These are phyloP conservation scores for Tenthredo notha DNA, from an alignment of 2,888 invertebrate species.

Conservation along the genomic window DNA sequence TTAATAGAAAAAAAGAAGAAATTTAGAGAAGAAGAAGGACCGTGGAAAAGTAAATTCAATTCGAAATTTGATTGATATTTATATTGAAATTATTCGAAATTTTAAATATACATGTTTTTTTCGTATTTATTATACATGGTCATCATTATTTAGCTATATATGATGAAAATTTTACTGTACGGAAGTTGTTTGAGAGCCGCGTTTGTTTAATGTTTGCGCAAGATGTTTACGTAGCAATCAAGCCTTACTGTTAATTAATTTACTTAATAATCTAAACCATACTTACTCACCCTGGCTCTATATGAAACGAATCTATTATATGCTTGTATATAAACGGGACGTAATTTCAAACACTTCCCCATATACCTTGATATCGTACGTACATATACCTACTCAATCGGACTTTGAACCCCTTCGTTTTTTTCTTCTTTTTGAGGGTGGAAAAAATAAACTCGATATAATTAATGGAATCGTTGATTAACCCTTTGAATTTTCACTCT, in stretches of 20 bases:
- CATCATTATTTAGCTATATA: neutral
- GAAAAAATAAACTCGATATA: neutral
- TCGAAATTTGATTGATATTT: neutral
- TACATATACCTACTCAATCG: neutral
- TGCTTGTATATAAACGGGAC: neutral
- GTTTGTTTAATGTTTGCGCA: conserved; percentile 23
- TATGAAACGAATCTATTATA: conserved; percentile 10
- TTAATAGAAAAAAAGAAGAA: neutral
- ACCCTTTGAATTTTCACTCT: neutral
- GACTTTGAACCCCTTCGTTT: no score
- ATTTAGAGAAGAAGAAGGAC: neutral
- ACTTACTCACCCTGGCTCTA: neutral
- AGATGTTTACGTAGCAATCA: conserved; percentile 43
- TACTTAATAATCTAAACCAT: conserved; percentile 34
- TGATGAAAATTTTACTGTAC: neutral
- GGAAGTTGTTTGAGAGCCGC: neutral
- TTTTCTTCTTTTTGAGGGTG: neutral
- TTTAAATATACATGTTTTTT: no score
- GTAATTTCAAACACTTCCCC: neutral
- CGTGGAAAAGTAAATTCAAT: neutral
- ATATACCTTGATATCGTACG: neutral
- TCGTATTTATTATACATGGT: neutral
- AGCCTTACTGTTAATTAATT: conserved; percentile 42
- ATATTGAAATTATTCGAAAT: no score
- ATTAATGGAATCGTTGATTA: neutral